phyloP scores from a whole-genome alignment of 2,888 invertebrate species.

The Drosophila picticornis region DNA sequence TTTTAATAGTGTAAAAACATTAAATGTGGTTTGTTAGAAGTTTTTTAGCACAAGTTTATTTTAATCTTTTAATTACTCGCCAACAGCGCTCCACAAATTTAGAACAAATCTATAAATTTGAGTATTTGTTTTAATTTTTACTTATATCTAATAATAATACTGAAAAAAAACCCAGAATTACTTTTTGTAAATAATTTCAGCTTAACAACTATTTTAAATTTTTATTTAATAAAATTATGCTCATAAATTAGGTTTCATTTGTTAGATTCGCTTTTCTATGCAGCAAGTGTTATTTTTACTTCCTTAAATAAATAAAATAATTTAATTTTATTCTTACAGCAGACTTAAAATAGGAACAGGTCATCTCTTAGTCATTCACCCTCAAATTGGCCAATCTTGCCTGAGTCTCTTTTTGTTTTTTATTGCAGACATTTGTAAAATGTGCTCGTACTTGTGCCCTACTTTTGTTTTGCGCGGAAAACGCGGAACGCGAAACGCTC shows the following conservation, averaged over 20 bases:
- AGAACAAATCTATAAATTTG: not conserved
- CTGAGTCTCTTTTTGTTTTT: not conserved
- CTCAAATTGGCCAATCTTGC: not conserved
- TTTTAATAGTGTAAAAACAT: not conserved
- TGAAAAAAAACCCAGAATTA: no score
- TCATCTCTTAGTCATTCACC: not conserved
- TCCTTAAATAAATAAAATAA: not conserved
- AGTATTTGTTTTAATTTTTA: not conserved
- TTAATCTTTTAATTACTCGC: not conserved
- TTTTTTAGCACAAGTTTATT: not conserved
- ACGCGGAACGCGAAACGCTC: conserved; percentile 22
- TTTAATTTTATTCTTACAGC: not conserved
- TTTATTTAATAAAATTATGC: not conserved
- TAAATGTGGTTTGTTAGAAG: not conserved
- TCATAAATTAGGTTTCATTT: not conserved
- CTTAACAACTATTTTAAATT: not conserved
- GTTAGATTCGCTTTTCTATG: not conserved
- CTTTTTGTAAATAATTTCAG: not conserved
- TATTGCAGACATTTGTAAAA: conserved; percentile 45
- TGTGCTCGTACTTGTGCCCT: conserved; percentile 66
- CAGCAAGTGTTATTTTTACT: not conserved
- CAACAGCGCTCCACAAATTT: not conserved
- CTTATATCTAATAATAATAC: not conserved
- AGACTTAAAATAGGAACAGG: not conserved
- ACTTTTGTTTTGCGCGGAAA: conserved; percentile 48